Base-by-base conservation (phyloP, 2,797 vertebrate species). In the Enteromius afrohamiltoni region DNA sequence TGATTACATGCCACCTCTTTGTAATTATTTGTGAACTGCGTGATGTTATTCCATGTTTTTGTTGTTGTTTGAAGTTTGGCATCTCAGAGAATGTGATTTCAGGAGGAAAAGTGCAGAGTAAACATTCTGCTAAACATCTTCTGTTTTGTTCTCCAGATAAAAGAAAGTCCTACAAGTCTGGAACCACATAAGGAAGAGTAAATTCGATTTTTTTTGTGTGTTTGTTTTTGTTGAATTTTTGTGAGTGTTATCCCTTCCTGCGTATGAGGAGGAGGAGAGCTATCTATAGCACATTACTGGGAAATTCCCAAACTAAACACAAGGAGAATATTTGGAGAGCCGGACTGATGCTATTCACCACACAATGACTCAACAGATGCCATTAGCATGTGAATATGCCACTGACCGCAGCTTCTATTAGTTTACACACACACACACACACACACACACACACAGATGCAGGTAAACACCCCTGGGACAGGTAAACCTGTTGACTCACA, bases 401-500 rank as follows among this genome's bases (percentile, higher is more conserved):
- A 0, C 70, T 73, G 17, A 51, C 19, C 62, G 4, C 62, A 68
- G 31, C 49, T 21, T 65, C 77, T 40, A 13, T 65, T 23, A 23
- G 9, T 62, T 40, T 3, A 78, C 60, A 78, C 60, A n/a, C n/a
- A n/a, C n/a, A n/a, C n/a, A n/a, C n/a, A 65, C 75, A 31, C 71
- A 53, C 26, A 73, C 71, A 65, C 64, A 26, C 42, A 71, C 69
- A 71, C 42, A 69, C 34, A 26, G 69, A 49, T 19, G 69, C 45
- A 51, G 70, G 19, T 86, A 87, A 84, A 83, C 60, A 86, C 45
- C 76, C 67, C 79, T 1, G 53, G 69, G n/a, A 68, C 75, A 86
- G 70, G 67, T 77, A 85, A 80, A 80, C 89, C 75, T 92, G 91
- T 91, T 86, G 85, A 91, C 92, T 93, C 90, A 90, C 92, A 88